phyloP scores from a whole-genome alignment of 2,797 vertebrate genomes.

The Bovichtus variegatus region DNA sequence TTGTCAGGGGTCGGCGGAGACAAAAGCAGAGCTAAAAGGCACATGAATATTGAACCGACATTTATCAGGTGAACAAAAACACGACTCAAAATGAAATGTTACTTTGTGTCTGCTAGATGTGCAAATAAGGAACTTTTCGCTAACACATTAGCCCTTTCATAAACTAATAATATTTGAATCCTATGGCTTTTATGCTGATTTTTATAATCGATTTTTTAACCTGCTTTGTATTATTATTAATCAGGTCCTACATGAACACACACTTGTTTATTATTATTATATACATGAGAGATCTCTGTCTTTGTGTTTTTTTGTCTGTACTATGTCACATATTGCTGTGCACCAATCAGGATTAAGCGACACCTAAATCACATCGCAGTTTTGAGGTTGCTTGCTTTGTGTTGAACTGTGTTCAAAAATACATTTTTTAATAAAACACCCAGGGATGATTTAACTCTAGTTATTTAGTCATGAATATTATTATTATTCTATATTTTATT shows the following conservation, averaged over 20 bases:
- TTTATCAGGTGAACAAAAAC: no score
- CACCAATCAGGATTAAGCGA: neutral
- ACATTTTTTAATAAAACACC: neutral
- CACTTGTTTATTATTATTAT: no score
- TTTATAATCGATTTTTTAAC: no score
- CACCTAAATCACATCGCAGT: neutral
- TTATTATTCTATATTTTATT: neutral
- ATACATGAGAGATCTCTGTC: neutral
- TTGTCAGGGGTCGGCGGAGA: neutral
- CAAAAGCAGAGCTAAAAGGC: neutral
- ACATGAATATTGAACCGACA: neutral
- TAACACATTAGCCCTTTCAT: neutral
- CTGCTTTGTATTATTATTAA: neutral
- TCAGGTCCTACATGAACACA: neutral
- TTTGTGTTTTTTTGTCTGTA: neutral
- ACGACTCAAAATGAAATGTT: no score
- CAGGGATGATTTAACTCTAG: neutral
- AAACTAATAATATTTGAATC: no score
- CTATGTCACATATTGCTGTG: neutral
- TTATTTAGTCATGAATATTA: constrained; percentile 8
- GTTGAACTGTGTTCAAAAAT: neutral
- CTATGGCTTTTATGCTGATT: no score
- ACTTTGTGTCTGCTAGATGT: no score
- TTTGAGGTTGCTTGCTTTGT: neutral
- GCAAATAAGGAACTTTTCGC: neutral